Base-by-base conservation (phyloP, 2,888 invertebrate species). In the Cheilosia vernalis region DNA sequence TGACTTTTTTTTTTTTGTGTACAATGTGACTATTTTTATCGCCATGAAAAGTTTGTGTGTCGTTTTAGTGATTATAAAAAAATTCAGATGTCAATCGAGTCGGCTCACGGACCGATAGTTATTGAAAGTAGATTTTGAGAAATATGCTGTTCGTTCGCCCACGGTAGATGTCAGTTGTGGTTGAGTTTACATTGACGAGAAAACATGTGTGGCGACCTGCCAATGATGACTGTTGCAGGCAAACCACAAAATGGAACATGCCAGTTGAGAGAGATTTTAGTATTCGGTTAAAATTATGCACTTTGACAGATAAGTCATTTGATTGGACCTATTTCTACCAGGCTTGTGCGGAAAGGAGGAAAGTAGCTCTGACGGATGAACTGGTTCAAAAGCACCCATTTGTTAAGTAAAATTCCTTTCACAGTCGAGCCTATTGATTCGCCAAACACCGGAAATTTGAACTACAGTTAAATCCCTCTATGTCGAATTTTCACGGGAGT, bases 21-120 rank as follows among this genome's bases (percentile, higher is more conserved):
- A 58, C 58, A 58, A 40, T 19, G 19, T 17, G 33, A 58, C 58
- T 37, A 37, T 58, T 37, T 58, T 56, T 33, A 33, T 24, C 53
- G 7, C 10, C 55, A 30, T 19, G 10, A 40, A 58, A 40, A 58
- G n/a, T 40, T 40, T 24, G 58, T 24, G 40, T 58, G 40, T 58
- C 56, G 19, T 15, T 37, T 58, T 17, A 33, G 30, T 56, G 37
- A 27, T 27, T 55, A 24, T 53, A 56, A 56, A 21, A 40, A 24
- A 40, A 58, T 1, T 24, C 21, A 42, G 15, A 56, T 37, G 37
- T 24, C 21, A 51, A 51, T 10, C 27, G 24, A 24, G 15, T 13
- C n/a, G 21, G 21, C 10, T 24, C 4, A 24, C 51, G 24, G 24
- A 21, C 51, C 24, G 51, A 4, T 37, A 1, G 13, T 13, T 10